Evolutionary conservation across 2,113 vertebrate species (phyloP).

Genomic region (Stictonetta naevosa): DNA sequence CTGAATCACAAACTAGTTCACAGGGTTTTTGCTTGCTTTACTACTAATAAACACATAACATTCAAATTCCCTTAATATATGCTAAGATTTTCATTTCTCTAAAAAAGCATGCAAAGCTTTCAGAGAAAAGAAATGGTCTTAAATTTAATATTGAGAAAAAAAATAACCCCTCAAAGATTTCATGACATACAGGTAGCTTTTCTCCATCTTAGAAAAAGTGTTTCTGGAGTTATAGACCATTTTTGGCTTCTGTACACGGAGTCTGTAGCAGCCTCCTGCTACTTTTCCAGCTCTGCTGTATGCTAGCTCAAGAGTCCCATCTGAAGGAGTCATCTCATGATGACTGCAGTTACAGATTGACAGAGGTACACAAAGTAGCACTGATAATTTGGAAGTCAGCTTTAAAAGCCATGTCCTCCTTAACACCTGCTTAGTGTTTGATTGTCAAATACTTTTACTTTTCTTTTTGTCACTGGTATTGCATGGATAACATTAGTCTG

Average conservation of each 20-base stretch:
- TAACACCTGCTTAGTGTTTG: accelerated
- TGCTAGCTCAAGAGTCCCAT: not conserved
- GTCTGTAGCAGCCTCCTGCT: not conserved
- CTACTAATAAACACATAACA: not conserved
- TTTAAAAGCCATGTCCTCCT: not conserved
- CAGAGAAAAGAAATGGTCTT: not conserved
- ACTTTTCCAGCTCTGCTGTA: not conserved
- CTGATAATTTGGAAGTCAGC: not conserved
- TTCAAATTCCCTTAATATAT: not conserved
- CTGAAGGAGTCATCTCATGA: not conserved
- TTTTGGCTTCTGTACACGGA: not conserved
- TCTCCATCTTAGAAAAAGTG: not conserved
- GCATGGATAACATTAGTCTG: not conserved
- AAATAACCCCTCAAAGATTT: not conserved
- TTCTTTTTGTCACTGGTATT: not conserved
- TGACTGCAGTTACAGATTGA: not conserved
- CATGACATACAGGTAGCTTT: not conserved
- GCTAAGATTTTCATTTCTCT: not conserved
- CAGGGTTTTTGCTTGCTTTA: not conserved
- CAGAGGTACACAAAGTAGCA: not conserved
- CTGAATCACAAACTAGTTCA: not conserved
- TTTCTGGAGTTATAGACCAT: not conserved
- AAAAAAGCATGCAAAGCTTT: not conserved
- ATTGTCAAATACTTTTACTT: not conserved
- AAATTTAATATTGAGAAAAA: not conserved